Evolutionary conservation across 2,888 invertebrate species (phyloP).

Genomic region (Isoperla grammatica): DNA sequence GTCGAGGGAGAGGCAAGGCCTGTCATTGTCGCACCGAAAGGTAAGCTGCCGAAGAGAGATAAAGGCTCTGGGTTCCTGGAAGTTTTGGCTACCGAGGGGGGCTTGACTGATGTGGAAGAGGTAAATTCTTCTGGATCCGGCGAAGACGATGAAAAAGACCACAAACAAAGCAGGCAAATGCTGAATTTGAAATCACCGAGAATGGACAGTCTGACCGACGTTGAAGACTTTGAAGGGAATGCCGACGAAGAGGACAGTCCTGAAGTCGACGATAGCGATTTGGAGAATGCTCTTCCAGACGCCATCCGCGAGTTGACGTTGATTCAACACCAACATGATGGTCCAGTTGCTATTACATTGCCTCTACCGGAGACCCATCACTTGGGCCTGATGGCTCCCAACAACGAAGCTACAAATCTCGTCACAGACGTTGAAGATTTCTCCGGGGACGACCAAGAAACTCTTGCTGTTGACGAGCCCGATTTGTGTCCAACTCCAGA

Average conservation of each 20-base stretch:
- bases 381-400: conserved; percentile 27
- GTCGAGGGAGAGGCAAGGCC: conserved; percentile 21
- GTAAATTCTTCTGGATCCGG: conserved; percentile 38
- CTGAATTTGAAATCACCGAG: conserved; percentile 35
- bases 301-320: conserved; percentile 46
- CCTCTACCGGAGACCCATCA: conserved; percentile 41
- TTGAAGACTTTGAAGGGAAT: conserved; percentile 39
- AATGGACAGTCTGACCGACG: conserved; percentile 39
- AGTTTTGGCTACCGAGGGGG: conserved; percentile 36
- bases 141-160: conserved; percentile 33
- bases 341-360: conserved; percentile 46
- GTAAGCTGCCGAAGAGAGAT: background rate
- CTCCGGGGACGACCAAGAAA: conserved; percentile 39
- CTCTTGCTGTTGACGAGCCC: conserved; percentile 36
- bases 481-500: conserved; percentile 23
- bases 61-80: background rate
- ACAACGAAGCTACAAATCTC: conserved; percentile 30
- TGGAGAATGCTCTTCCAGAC: conserved; percentile 40
- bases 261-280: conserved; percentile 33
- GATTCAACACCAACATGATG: conserved; percentile 43
- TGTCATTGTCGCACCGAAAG: conserved; percentile 5
- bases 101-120: conserved; percentile 47
- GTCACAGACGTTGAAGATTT: conserved; percentile 43
- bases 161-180: background rate
- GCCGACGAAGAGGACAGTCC: conserved; percentile 23